Evolutionary conservation across 2,113 vertebrate genomes (phyloP).

Genomic region (Hymenochirus boettgeri): DNA sequence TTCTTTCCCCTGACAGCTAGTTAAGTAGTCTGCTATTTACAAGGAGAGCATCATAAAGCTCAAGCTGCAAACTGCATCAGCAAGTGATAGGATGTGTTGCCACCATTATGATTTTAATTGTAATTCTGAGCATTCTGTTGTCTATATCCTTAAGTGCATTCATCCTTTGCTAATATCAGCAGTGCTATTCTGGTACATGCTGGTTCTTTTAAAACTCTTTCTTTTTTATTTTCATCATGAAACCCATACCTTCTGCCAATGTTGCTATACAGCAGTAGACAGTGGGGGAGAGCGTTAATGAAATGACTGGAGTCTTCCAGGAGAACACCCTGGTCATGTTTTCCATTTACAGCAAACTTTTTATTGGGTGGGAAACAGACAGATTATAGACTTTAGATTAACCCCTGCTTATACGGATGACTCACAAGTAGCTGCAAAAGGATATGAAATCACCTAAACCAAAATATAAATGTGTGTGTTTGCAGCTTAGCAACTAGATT

Average conservation of each 20-base stretch:
- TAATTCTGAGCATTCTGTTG: not conserved
- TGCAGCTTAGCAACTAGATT: too few relatives aligned
- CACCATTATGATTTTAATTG: not conserved
- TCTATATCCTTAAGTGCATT: not conserved
- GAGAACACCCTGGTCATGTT: not conserved
- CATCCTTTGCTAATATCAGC: not conserved
- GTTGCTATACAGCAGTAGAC: not conserved
- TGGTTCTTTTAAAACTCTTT: not conserved
- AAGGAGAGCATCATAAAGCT: not conserved
- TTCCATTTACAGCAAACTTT: not conserved
- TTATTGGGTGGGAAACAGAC: not conserved
- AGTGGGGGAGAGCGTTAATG: not conserved
- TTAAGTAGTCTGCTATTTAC: constrained; percentile 7
- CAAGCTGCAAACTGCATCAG: not conserved
- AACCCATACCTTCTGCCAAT: not conserved
- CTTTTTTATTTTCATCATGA: not conserved
- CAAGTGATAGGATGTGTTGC: not conserved
- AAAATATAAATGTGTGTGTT: too few relatives aligned
- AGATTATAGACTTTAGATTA: not conserved
- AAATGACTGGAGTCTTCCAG: not conserved
- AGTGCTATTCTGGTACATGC: not conserved
- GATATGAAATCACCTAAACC: too few relatives aligned
- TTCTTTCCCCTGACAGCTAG: constrained; percentile 11
- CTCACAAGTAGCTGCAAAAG: too few relatives aligned
- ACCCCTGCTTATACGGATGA: not conserved